phyloP scores from a whole-genome alignment of 2,888 invertebrate species.

The Macaria notata region DNA sequence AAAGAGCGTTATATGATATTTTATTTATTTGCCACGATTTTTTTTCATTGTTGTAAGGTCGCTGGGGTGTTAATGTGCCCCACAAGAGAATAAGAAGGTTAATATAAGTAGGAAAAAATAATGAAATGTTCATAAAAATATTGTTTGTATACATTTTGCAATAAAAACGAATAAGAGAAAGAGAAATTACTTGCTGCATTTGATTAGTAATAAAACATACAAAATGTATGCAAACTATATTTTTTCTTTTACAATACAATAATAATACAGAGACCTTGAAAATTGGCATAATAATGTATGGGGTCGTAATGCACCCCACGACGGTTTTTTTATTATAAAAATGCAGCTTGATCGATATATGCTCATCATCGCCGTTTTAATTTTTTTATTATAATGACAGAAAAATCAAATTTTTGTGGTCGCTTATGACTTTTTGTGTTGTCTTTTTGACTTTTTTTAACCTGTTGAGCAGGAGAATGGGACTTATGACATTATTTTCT shows the following conservation, averaged over 20 bases:
- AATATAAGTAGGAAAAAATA: neutral
- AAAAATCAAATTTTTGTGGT: constrained; percentile 14
- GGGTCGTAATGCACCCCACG: neutral
- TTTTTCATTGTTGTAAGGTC: neutral
- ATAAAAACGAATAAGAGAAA: neutral
- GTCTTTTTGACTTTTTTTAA: constrained; percentile 8
- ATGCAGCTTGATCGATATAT: constrained; percentile 7
- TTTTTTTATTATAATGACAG: constrained; percentile 18
- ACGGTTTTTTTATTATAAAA: neutral
- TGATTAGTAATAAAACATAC: neutral
- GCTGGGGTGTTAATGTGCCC: neutral
- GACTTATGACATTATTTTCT: constrained; percentile 40
- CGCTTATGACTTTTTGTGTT: constrained; percentile 25
- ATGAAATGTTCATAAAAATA: neutral
- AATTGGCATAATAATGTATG: neutral
- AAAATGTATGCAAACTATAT: constrained; percentile 4
- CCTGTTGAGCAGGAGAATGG: constrained; percentile 54
- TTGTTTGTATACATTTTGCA: constrained; percentile 1
- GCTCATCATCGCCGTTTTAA: constrained; percentile 33
- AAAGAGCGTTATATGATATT: neutral
- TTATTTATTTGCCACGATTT: too few relatives aligned
- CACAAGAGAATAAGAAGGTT: neutral
- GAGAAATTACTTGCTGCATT: neutral
- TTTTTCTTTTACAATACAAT: neutral
- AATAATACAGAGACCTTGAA: neutral